Percentiles rank a stretch among this genome's conserved stretches.
phyloP scores from a whole-genome alignment of 2,888 invertebrate species.

The Temnothorax ravouxi region DNA sequence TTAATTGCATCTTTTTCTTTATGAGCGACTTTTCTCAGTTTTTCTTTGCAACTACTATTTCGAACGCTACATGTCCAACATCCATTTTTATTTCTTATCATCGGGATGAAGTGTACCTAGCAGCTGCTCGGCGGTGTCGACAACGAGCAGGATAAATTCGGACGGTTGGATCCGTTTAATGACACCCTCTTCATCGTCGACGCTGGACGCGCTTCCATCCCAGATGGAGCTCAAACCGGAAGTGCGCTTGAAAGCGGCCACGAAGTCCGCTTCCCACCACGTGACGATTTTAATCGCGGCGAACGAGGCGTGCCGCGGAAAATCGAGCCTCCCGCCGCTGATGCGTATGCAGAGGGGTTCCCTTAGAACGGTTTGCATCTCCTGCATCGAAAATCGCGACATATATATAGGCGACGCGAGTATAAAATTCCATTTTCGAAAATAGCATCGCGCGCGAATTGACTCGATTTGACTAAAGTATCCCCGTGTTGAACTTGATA shows the following conservation, averaged over 20 bases:
- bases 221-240: constrained; percentile 87
- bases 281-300: constrained; percentile 93
- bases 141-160: constrained; percentile 91
- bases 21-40: neutral
- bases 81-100: neutral
- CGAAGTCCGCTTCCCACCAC: constrained; percentile 96
- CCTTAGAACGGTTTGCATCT: constrained; percentile 92
- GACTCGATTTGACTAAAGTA: constrained; percentile 6
- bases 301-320: constrained; percentile 94
- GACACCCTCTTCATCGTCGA: constrained; percentile 86
- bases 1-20: neutral
- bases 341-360: constrained; percentile 93
- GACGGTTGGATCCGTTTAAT: constrained; percentile 93
- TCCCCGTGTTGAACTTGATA: neutral
- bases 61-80: neutral
- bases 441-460: neutral
- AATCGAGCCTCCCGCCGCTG: constrained; percentile 94
- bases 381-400: constrained; percentile 84
- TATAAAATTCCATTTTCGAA: neutral
- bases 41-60: neutral
- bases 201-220: constrained; percentile 80
- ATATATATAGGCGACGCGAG: neutral
- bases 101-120: constrained; percentile 86
- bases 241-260: constrained; percentile 91
- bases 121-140: constrained; percentile 91